phyloP scores from a whole-genome alignment of 2,113 vertebrate species.

The Rattus rattus region DNA sequence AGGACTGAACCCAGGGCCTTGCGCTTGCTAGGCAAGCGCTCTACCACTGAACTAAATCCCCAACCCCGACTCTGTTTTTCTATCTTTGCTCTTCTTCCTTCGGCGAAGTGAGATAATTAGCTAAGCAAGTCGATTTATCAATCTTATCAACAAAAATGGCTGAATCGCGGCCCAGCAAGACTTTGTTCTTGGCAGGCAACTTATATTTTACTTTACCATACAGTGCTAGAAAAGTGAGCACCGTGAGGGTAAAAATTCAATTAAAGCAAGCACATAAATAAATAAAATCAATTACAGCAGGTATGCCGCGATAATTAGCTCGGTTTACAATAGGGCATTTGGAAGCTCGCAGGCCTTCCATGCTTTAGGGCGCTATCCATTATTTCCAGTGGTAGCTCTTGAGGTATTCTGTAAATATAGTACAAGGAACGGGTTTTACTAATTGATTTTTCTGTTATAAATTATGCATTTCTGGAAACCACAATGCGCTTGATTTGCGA shows the following conservation, averaged over 20 bases:
- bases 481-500: slow-evolving; percentile 68
- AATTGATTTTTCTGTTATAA: slow-evolving; percentile 78
- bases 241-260: slow-evolving; percentile 55
- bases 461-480: slow-evolving; percentile 79
- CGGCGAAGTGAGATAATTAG: background rate
- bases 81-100: background rate
- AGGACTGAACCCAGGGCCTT: background rate
- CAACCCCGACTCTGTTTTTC: background rate
- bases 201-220: slow-evolving; percentile 50
- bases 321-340: slow-evolving; percentile 79
- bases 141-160: background rate
- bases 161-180: slow-evolving; percentile 29
- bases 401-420: slow-evolving; percentile 75
- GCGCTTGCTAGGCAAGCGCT: background rate
- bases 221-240: slow-evolving; percentile 35
- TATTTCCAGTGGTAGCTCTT: slow-evolving; percentile 71
- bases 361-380: slow-evolving; percentile 75
- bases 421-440: slow-evolving; percentile 73
- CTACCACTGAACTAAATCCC: too few species aligned
- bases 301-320: slow-evolving; percentile 79
- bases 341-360: slow-evolving; percentile 69
- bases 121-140: background rate
- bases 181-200: slow-evolving; percentile 24
- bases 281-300: slow-evolving; percentile 80
- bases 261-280: slow-evolving; percentile 75